These are phyloP conservation scores for Tholera decimalis DNA, from an alignment of 2,888 invertebrate species.

Conservation along the genomic window DNA sequence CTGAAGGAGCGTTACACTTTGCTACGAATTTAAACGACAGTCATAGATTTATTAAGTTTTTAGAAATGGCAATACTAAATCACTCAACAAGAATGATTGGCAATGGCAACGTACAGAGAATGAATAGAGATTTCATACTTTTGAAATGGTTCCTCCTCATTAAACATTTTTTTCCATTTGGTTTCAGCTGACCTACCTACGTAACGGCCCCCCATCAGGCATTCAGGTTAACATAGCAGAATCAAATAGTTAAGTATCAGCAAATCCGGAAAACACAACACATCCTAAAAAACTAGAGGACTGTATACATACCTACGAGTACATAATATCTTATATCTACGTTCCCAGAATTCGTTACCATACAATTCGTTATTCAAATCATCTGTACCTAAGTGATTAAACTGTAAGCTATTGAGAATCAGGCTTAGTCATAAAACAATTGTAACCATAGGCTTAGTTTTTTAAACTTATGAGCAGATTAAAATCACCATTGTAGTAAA, in stretches of 20 bases:
- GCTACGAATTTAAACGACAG: constrained; percentile 25
- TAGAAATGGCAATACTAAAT: constrained; percentile 10
- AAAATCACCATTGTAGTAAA: too few species aligned
- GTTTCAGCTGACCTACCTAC: too few species aligned
- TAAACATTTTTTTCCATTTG: background rate
- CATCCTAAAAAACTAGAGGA: background rate
- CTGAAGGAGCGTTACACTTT: constrained; percentile 30
- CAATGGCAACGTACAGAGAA: background rate
- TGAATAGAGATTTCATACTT: background rate
- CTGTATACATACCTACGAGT: background rate
- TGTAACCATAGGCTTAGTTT: too few species aligned
- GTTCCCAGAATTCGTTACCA: background rate
- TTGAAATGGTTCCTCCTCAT: background rate
- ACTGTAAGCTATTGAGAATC: constrained; percentile 9
- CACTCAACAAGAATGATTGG: background rate
- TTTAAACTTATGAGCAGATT: too few species aligned
- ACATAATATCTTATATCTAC: too few species aligned
- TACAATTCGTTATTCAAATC: constrained; percentile 22
- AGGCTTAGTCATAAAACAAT: too few species aligned
- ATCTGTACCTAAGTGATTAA: too few species aligned
- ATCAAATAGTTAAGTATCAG: background rate
- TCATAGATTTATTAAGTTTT: constrained; percentile 3
- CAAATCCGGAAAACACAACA: background rate
- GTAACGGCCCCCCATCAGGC: too few species aligned
- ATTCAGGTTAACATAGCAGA: background rate